Evolutionary conservation across 2,113 vertebrate genomes (phyloP).

Genomic region (Sceloporus undulatus): DNA sequence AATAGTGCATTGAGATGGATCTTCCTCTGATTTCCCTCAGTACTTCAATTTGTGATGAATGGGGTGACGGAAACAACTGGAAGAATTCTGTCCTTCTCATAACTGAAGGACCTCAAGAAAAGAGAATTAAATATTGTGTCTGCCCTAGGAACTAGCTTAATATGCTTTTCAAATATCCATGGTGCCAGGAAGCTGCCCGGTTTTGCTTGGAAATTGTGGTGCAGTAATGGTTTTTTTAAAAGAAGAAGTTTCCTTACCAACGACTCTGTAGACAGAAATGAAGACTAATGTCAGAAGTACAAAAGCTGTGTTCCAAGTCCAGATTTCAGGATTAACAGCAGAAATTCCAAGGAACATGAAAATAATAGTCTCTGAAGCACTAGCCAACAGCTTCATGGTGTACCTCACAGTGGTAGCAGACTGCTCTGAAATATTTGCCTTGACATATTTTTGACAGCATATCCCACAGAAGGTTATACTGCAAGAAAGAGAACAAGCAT

Average conservation of each 20-base stretch:
- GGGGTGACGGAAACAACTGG: too few species aligned
- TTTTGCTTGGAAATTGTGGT: too few species aligned
- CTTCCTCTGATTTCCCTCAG: too few species aligned
- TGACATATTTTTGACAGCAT: conserved; percentile 95
- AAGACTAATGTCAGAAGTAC: conserved; percentile 93
- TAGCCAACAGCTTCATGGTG: conserved; percentile 94
- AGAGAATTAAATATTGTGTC: too few species aligned
- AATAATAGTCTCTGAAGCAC: conserved; percentile 95
- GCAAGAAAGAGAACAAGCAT: conserved; percentile 12
- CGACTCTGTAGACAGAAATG: conserved; percentile 89
- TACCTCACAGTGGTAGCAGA: conserved; percentile 89
- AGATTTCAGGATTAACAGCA: conserved; percentile 87
- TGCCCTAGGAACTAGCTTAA: too few species aligned
- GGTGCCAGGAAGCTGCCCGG: too few species aligned
- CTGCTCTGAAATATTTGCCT: conserved; percentile 91
- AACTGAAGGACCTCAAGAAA: too few species aligned
- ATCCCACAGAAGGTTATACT: conserved; percentile 93
- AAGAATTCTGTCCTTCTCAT: too few species aligned
- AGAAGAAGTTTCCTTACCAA: conserved; percentile 82
- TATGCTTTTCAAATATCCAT: too few species aligned
- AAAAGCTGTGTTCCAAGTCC: conserved; percentile 97
- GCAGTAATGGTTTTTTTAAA: too few species aligned
- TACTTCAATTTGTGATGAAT: too few species aligned
- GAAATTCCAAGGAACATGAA: conserved; percentile 97
- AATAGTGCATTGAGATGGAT: too few species aligned